Percentiles rank a stretch among this genome's conserved stretches.
Evolutionary conservation across 2,888 invertebrate genomes (phyloP).

Genomic region (Orchesellides sinensis): DNA sequence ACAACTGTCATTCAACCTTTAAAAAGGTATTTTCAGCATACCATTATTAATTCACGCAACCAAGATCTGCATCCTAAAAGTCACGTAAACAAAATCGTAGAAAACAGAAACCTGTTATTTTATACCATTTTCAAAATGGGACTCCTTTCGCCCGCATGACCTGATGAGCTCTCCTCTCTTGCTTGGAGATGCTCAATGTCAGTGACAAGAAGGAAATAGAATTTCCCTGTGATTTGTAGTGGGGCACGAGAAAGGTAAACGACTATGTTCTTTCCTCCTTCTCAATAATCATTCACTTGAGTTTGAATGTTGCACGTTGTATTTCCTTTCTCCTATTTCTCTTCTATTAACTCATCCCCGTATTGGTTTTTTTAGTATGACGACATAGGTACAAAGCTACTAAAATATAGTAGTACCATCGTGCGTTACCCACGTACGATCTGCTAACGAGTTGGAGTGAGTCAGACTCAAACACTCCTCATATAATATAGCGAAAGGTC

Average conservation of each 20-base stretch:
- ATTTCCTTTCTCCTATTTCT: not conserved
- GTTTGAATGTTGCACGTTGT: conserved; percentile 57
- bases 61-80: too few species aligned
- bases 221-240: conserved; percentile 64
- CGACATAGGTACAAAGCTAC: not conserved
- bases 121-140: too few species aligned
- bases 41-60: too few species aligned
- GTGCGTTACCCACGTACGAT: conserved; percentile 35
- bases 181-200: conserved; percentile 37
- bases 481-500: not conserved
- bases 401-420: not conserved
- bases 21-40: too few species aligned
- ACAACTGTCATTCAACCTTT: too few species aligned
- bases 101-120: too few species aligned
- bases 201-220: conserved; percentile 65
- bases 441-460: conserved; percentile 52
- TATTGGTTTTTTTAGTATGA: too few species aligned
- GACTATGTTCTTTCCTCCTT: conserved; percentile 5
- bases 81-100: too few species aligned
- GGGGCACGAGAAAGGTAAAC: conserved; percentile 26
- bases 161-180: not conserved
- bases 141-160: too few species aligned
- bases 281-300: conserved; percentile 57
- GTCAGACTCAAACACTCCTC: conserved; percentile 44
- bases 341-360: too few species aligned